Percentiles rank a stretch among this genome's conserved stretches.
phyloP scores from a whole-genome alignment of 2,797 vertebrate species.

The Euphonia xanthogaster region DNA sequence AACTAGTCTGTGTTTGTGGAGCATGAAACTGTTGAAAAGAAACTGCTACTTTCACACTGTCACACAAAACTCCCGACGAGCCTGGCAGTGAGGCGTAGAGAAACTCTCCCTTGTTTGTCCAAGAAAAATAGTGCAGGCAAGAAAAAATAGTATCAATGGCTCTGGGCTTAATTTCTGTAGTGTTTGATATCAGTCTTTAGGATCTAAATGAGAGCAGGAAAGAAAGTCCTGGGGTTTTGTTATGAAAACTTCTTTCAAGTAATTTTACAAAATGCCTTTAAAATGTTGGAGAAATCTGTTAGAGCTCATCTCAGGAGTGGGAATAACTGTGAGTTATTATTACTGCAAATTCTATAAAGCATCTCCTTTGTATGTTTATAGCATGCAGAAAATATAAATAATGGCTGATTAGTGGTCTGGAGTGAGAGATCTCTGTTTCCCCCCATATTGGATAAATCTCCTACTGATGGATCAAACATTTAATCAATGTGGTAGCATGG shows the following conservation, averaged over 20 bases:
- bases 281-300: background rate
- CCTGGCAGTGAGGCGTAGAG: constrained; percentile 6
- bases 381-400: background rate
- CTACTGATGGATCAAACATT: constrained; percentile 55
- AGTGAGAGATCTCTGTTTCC: background rate
- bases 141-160: background rate
- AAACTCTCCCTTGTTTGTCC: constrained; percentile 9
- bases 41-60: constrained; percentile 56
- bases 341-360: background rate
- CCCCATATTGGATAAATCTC: constrained; percentile 29
- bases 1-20: constrained; percentile 40
- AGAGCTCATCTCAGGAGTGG: background rate
- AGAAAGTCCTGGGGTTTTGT: background rate
- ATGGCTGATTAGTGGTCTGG: background rate
- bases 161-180: background rate
- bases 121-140: background rate
- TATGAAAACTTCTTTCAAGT: background rate
- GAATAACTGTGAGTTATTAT: background rate
- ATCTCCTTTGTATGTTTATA: background rate
- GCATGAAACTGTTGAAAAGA: constrained; percentile 57
- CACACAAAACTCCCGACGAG: constrained; percentile 15
- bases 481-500: constrained; percentile 42
- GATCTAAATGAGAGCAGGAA: background rate
- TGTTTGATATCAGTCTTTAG: background rate
- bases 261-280: background rate